Conservation (phyloP, 2,888 invertebrate species). For the Pseudoips prasinana region DNA sequence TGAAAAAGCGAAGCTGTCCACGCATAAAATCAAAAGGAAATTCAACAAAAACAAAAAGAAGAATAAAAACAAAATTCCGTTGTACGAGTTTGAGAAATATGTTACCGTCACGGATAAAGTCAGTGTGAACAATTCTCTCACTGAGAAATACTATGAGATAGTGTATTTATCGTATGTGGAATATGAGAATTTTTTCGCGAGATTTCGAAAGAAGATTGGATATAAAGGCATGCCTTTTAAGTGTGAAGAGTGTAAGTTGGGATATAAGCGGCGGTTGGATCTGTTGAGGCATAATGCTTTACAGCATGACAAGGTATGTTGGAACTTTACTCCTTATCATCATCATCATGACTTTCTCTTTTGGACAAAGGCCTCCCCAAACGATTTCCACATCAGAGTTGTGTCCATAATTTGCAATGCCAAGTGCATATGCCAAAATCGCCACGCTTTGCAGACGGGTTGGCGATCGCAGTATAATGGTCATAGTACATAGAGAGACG, state of each 20-base stretch:
- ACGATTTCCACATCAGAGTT: too few species aligned
- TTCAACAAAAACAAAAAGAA: background rate
- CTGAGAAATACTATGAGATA: background rate
- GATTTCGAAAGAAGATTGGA: background rate
- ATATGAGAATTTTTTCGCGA: background rate
- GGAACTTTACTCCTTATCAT: background rate
- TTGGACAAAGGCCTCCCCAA: too few species aligned
- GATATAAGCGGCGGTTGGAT: constrained; percentile 33
- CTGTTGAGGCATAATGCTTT: constrained; percentile 37
- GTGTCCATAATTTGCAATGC: background rate
- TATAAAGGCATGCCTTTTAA: background rate
- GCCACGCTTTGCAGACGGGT: background rate
- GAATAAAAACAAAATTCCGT: background rate
- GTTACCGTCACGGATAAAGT: background rate
- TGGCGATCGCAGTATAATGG: background rate
- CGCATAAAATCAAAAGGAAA: background rate
- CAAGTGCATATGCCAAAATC: background rate
- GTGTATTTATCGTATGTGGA: background rate
- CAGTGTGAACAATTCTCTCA: background rate
- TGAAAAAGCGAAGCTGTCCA: background rate
- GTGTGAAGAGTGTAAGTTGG: constrained; percentile 18
- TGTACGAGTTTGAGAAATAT: background rate
- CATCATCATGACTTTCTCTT: background rate
- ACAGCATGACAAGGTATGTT: constrained; percentile 39
- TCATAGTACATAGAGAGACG: too few species aligned